Evolutionary conservation across 2,888 invertebrate genomes (phyloP), one percentile per base, ranked within the genome.

Genomic region (Anodontia alba): DNA sequence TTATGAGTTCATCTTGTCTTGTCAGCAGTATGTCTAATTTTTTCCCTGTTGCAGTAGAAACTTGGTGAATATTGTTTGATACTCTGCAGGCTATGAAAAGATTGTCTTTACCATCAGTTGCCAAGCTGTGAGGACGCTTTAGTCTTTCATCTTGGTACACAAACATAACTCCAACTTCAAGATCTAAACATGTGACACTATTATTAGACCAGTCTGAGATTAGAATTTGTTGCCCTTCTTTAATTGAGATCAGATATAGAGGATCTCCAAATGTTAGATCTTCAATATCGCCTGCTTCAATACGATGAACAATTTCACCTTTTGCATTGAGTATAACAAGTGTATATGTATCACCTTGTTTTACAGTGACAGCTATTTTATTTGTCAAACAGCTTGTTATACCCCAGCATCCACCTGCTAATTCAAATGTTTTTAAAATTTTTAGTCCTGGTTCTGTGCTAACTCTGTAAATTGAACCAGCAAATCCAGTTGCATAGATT

Each of bases 161-260:
- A 62, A 62, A 62, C 62, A 62, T 62, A 62, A 62, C 62, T 7
- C 62, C 62, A 15, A 62, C 10, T 33, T 62, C 62, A 5, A 62
- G 33, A 62, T 62, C 62, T 10, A 62, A 33, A 62, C 62, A 62
- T 62, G 62, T 62, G 1, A 62, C 62, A 33, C 33, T 62, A 29
- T 62, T 62, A 15, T 62, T 62, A 62, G 62, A 62, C 62, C 62
- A 62, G 62, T 62, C 62, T 20, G 62, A 62, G 12, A 62, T 62
- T 8, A 62, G 5, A 17, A 62, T 31, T 17, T 62, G 62, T 62
- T 62, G 62, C 1, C 62, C 62, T 10, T 62, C 33, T 33, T 62
- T 62, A 29, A 62, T 33, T 29, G 33, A 33, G 15, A 33, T 33
- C n/a, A 62, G 1, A 62, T 62, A 62, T 1, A 62, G 33, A 33